Evolutionary conservation across 2,113 vertebrate genomes (phyloP).

Genomic region (Steatornis caripensis): DNA sequence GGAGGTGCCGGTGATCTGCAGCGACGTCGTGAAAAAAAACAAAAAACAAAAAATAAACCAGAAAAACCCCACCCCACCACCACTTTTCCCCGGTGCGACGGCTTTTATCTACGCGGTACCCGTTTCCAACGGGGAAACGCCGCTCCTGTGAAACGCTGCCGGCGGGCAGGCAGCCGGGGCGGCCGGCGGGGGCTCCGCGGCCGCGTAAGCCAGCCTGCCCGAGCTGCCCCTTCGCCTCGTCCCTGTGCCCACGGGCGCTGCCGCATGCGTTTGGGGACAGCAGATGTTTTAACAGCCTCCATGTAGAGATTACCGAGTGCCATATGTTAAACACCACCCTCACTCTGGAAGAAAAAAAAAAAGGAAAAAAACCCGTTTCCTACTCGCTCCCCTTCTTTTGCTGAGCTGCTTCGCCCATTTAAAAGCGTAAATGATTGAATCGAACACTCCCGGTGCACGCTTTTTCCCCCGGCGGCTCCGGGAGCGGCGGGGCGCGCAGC

Average conservation of each 20-base stretch:
- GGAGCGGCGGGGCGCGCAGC: not conserved
- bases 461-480: too few relatives aligned
- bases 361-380: not conserved
- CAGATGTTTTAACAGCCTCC: constrained; percentile 40
- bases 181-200: not conserved
- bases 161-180: not conserved
- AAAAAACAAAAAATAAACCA: not conserved
- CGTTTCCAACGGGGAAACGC: not conserved
- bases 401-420: not conserved
- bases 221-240: not conserved
- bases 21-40: not conserved
- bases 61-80: not conserved
- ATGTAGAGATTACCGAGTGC: constrained; percentile 15
- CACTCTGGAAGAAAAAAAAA: not conserved
- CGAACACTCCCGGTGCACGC: too few relatives aligned
- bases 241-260: not conserved
- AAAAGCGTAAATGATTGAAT: not conserved
- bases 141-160: not conserved
- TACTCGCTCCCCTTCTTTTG: not conserved
- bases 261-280: not conserved
- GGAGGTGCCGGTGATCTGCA: not conserved
- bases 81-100: not conserved
- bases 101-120: not conserved
- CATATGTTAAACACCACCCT: constrained; percentile 33
- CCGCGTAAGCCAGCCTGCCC: not conserved